Evolutionary conservation across 2,888 invertebrate species (phyloP), one percentile per base, ranked within the genome.

Genomic region (Ceramica pisi): DNA sequence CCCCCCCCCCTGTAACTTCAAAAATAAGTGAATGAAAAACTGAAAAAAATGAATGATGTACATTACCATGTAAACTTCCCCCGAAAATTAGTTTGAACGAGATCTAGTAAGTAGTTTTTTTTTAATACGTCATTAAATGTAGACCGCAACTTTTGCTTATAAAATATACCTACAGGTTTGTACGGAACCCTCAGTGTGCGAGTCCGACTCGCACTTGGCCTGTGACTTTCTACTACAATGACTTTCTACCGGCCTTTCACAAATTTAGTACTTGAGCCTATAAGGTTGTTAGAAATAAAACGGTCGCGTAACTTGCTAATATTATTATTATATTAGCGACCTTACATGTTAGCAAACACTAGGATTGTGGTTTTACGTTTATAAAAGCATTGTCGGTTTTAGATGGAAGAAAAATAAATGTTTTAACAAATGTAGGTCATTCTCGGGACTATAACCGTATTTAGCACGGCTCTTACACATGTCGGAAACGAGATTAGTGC

Each of bases 401-500:
- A 41, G 19, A 7, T 46, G 1, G 6, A 46, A 46, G 46, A 46
- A 67, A 71, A 61, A 71, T 59, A 38, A 12, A 73, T 67, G 55
- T 63, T 65, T 46, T 67, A 48, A 59, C 26, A 64, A 74, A 82
- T 84, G 66, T 85, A 72, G 82, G 75, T 84, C 75, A 69, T 74
- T 62, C 69, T 70, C n/a, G 57, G 60, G 53, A 82, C 46, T 83
- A 83, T 85, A 83, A 85, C 86, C 82, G 82, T 87, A 90, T 90
- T 88, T 87, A 86, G 85, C 81, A 50, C 67, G 68, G 80, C 86
- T 85, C 83, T 87, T 86, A 84, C 82, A 85, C 84, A 83, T 88
- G 86, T 87, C 81, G 81, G 80, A 74, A 87, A 92, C 88, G 87
- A 90, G 90, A 94, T 95, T 94, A 94, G 91, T 92, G 92, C 88